Conservation (phyloP, 2,888 invertebrate genomes). For the Artemia sp. region DNA sequence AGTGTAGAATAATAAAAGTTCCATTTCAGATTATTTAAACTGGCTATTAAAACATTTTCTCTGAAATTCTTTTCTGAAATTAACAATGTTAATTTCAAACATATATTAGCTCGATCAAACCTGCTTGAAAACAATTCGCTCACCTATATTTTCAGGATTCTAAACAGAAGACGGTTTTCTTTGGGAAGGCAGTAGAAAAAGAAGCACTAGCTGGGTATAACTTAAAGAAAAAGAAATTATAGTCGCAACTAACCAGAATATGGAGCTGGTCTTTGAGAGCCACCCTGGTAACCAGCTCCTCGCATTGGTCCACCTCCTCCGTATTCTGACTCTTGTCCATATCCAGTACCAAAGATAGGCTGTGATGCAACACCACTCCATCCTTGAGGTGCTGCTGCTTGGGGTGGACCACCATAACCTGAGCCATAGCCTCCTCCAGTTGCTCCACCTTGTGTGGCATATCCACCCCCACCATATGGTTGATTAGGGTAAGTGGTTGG, state of each 20-base stretch:
- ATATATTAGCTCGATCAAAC: too few species aligned
- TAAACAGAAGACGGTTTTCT: too few species aligned
- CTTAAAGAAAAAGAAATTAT: too few species aligned
- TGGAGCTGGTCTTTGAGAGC: constrained; percentile 11
- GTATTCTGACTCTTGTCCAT: constrained; percentile 7
- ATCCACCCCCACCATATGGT: neutral
- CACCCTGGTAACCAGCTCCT: constrained; percentile 9
- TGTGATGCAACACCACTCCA: neutral
- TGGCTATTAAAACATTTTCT: too few species aligned
- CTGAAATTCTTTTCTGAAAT: too few species aligned
- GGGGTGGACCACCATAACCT: neutral
- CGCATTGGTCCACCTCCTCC: constrained; percentile 1
- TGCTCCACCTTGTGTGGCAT: neutral
- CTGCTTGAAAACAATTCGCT: too few species aligned
- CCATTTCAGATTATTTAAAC: too few species aligned
- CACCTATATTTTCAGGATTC: too few species aligned
- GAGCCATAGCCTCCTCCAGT: neutral
- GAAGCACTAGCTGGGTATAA: too few species aligned
- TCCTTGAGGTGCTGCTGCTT: constrained; percentile 4
- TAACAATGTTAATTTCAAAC: too few species aligned
- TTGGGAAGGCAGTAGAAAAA: too few species aligned
- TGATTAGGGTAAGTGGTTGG: constrained; percentile 13
- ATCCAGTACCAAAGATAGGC: neutral
- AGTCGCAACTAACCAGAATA: neutral
- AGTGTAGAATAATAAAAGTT: too few species aligned